A percentile compares a stretch with the other conserved stretches of the same genome.
These are phyloP conservation scores for Drosophila grimshawi DNA, from an alignment of 1,140 invertebrate species.

Conservation along the genomic window DNA sequence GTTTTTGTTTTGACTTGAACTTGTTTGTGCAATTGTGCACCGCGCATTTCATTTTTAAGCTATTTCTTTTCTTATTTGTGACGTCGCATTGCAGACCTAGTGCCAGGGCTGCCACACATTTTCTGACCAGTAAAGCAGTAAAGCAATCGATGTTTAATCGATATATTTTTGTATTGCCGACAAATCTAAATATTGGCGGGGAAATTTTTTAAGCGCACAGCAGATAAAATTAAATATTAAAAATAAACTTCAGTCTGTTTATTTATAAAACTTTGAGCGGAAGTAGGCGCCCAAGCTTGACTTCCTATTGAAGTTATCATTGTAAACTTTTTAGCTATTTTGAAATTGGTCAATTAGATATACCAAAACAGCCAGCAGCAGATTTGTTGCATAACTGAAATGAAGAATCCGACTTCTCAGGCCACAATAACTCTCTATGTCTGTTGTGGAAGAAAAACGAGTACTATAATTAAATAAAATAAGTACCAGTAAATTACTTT, in stretches of 20 bases:
- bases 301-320: slow-evolving; percentile 48
- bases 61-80: slow-evolving; percentile 37
- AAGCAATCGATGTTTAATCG: slow-evolving; percentile 1
- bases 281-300: slow-evolving; percentile 48
- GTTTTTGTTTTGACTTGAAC: slow-evolving; percentile 37
- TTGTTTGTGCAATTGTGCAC: slow-evolving; percentile 51
- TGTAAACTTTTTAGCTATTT: neutral
- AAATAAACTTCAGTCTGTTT: slow-evolving; percentile 1
- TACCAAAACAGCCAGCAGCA: no score
- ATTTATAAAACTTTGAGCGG: slow-evolving; percentile 47
- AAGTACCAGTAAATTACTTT: no score
- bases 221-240: neutral
- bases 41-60: slow-evolving; percentile 57
- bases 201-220: neutral
- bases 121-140: neutral
- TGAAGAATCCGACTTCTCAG: no score
- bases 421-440: no score
- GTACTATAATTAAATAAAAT: no score
- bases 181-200: neutral
- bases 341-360: no score
- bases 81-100: slow-evolving; percentile 18
- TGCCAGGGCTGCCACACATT: slow-evolving; percentile 34
- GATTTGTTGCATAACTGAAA: no score
- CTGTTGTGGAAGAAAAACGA: no score
- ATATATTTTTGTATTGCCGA: neutral